A percentile compares a stretch with the other conserved stretches of the same genome.
phyloP scores from a whole-genome alignment of 2,888 invertebrate genomes.

The Eristalis pertinax region DNA sequence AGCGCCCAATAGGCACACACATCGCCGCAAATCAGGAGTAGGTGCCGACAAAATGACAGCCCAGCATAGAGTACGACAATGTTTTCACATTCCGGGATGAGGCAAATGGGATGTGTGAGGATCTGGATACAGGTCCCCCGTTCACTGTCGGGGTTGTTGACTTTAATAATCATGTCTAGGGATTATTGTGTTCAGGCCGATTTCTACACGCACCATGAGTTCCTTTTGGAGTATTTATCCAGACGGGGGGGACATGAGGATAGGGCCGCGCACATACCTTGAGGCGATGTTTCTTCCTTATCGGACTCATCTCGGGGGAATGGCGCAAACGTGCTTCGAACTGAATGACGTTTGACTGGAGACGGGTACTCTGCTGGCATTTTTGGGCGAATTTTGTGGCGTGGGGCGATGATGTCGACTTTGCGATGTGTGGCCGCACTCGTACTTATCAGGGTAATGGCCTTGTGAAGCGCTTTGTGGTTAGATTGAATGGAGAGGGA shows the following conservation, averaged over 20 bases:
- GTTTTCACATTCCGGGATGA: background rate
- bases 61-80: background rate
- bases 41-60: background rate
- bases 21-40: background rate
- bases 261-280: background rate
- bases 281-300: background rate
- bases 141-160: background rate
- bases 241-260: background rate
- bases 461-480: background rate
- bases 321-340: background rate
- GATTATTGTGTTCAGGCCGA: conserved; percentile 4
- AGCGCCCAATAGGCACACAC: background rate
- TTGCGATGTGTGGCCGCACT: background rate
- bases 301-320: background rate
- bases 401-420: background rate
- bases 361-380: background rate
- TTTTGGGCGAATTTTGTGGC: background rate
- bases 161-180: background rate
- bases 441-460: background rate
- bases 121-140: background rate
- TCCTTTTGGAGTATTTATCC: conserved; percentile 10
- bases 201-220: background rate
- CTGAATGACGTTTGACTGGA: background rate
- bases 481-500: background rate
- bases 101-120: background rate